Evolutionary conservation across 2,113 vertebrate genomes (phyloP).

Genomic region (Clarias gariepinus): DNA sequence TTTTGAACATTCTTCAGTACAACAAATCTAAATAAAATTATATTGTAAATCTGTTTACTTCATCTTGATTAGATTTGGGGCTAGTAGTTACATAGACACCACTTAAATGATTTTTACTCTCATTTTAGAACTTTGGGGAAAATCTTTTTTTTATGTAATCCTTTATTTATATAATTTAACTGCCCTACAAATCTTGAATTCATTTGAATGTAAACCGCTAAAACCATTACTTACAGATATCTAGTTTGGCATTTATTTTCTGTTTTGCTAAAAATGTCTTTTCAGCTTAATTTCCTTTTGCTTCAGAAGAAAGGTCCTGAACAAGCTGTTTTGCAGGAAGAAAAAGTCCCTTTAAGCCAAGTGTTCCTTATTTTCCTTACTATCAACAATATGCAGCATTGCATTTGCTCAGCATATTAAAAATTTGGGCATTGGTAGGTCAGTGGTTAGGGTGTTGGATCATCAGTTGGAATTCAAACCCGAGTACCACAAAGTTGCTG

Average conservation of each 20-base stretch:
- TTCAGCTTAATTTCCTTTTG: conserved; percentile 9
- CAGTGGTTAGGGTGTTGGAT: too few relatives aligned
- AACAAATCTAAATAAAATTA: not conserved
- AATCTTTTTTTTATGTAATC: not conserved
- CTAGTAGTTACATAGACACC: not conserved
- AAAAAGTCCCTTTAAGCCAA: not conserved
- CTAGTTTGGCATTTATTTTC: not conserved
- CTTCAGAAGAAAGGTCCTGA: not conserved
- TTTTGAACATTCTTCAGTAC: not conserved
- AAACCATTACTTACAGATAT: not conserved
- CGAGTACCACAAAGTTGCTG: too few relatives aligned
- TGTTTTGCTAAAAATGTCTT: not conserved
- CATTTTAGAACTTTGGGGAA: not conserved
- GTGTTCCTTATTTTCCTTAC: not conserved
- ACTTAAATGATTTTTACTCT: not conserved
- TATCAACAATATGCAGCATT: not conserved
- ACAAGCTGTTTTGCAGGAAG: not conserved
- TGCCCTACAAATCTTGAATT: not conserved
- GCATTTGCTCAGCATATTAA: not conserved
- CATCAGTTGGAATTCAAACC: too few relatives aligned
- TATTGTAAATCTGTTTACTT: not conserved
- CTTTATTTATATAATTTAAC: too few relatives aligned
- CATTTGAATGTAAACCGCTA: not conserved
- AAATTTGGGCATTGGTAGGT: too few relatives aligned
- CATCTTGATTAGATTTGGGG: not conserved